Conservation (phyloP, 1,140 invertebrate genomes). For the Megalonaias nervosa region DNA sequence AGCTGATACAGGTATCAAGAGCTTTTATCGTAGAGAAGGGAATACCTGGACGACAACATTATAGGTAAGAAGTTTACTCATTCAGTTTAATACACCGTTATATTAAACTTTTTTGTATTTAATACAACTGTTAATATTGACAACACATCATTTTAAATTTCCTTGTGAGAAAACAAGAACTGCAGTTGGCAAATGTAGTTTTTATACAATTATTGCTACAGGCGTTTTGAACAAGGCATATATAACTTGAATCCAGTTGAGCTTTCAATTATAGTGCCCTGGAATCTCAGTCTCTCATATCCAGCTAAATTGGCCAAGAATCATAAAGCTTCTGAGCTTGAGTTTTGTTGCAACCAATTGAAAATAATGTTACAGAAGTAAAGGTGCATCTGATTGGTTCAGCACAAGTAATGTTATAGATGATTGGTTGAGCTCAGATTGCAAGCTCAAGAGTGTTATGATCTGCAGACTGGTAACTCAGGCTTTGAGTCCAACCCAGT, state of each 20-base stretch:
- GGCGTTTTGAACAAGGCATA: background rate
- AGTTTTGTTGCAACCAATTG: too few relatives aligned
- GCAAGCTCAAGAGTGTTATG: too few relatives aligned
- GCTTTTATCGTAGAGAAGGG: constrained; percentile 54
- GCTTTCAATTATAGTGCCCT: too few relatives aligned
- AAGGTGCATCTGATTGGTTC: too few relatives aligned
- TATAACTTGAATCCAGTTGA: background rate
- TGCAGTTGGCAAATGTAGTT: background rate
- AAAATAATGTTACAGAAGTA: too few relatives aligned
- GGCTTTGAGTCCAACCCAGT: too few relatives aligned
- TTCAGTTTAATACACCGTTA: background rate
- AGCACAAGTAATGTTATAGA: too few relatives aligned
- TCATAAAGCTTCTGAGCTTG: too few relatives aligned
- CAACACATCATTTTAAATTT: background rate
- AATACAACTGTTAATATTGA: background rate
- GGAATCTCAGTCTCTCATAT: too few relatives aligned
- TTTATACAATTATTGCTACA: constrained; percentile 3
- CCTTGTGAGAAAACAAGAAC: background rate
- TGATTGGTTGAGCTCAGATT: too few relatives aligned
- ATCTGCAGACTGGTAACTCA: too few relatives aligned
- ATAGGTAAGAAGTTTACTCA: constrained; percentile 47
- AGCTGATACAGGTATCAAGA: constrained; percentile 53
- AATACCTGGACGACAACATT: constrained; percentile 52
- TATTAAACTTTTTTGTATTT: background rate
- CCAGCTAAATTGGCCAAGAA: too few relatives aligned